These are phyloP conservation scores for Sebastes steindachneri DNA, from an alignment of 2,797 vertebrate genomes.

Conservation along the genomic window DNA sequence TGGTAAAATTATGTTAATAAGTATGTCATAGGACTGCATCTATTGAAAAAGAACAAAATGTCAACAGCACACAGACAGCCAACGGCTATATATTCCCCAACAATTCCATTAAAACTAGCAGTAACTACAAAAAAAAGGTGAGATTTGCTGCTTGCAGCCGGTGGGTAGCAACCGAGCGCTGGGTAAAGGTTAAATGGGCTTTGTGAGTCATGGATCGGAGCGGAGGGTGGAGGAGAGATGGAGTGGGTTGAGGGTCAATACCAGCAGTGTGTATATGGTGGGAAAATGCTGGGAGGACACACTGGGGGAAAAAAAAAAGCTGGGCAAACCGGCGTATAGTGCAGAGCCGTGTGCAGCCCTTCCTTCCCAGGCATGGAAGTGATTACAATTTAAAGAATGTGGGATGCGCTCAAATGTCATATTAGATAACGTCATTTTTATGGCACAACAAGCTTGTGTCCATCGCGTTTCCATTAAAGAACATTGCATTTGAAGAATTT, in stretches of 20 bases:
- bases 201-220: slow-evolving; percentile 71
- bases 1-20: background rate
- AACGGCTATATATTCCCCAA: background rate
- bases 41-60: background rate
- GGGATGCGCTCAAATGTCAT: slow-evolving; percentile 3
- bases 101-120: background rate
- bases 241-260: slow-evolving; percentile 71
- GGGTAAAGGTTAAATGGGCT: slow-evolving; percentile 76
- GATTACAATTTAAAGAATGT: slow-evolving; percentile 20
- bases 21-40: background rate
- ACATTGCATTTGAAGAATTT: background rate
- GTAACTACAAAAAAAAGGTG: background rate
- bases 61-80: background rate
- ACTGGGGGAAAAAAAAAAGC: background rate
- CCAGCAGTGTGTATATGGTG: slow-evolving; percentile 58
- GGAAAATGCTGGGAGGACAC: slow-evolving; percentile 49
- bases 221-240: slow-evolving; percentile 43
- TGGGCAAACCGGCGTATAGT: background rate
- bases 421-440: background rate
- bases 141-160: slow-evolving; percentile 20
- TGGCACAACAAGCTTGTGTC: background rate
- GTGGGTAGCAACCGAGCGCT: slow-evolving; percentile 20
- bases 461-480: background rate
- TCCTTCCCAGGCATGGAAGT: background rate
- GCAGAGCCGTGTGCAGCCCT: background rate